Evolutionary conservation across 2,797 vertebrate genomes (phyloP).

Genomic region (Tenualosa ilisha): DNA sequence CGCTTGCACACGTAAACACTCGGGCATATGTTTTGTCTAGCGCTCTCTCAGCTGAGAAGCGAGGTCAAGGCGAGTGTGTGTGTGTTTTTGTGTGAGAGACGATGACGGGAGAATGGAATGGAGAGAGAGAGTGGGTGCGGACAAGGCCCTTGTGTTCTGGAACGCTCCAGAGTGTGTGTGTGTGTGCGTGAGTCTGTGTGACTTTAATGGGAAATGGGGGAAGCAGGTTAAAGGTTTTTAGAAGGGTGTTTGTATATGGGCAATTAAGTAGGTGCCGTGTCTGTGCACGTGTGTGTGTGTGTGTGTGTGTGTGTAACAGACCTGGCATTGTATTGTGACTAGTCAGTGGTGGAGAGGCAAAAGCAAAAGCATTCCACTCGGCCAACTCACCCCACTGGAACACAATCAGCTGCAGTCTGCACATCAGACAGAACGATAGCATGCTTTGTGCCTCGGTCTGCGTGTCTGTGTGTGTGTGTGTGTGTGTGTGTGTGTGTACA

Average conservation of each 20-base stretch:
- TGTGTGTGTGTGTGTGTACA: not conserved
- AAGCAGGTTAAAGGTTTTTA: not conserved
- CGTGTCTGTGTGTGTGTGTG: not conserved
- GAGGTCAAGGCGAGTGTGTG: not conserved
- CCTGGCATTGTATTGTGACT: not conserved
- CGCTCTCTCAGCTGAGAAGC: not conserved
- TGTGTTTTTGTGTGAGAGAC: not conserved
- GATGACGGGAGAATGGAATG: not conserved
- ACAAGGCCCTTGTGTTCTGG: not conserved
- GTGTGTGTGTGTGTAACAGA: not conserved
- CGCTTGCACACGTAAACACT: not conserved
- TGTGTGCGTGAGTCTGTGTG: too few relatives aligned
- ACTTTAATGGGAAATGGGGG: not conserved
- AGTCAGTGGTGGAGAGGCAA: not conserved
- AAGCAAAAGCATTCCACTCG: not conserved
- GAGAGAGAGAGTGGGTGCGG: not conserved
- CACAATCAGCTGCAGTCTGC: not conserved
- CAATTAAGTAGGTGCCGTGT: not conserved
- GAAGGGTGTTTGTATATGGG: not conserved
- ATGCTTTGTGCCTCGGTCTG: not conserved
- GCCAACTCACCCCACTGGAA: conserved; percentile 3
- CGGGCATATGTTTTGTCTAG: conserved; percentile 2
- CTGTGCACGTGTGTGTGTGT: not conserved
- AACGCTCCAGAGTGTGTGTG: not conserved
- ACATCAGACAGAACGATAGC: not conserved